Evolutionary conservation across 1,140 invertebrate genomes (phyloP).

Genomic region (Venustaconcha ellipsiformis): DNA sequence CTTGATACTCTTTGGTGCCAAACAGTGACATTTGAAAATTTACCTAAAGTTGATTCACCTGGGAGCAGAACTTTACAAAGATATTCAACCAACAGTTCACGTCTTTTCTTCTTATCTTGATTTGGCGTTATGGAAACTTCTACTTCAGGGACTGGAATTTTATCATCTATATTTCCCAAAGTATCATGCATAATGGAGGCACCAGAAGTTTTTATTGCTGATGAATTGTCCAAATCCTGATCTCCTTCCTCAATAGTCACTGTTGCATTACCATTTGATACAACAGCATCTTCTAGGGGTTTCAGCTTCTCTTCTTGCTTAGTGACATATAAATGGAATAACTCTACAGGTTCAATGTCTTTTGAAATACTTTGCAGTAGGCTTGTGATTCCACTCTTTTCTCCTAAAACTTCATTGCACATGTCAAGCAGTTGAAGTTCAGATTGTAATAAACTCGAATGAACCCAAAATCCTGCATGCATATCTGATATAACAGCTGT

Average conservation of each 20-base stretch:
- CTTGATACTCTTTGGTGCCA: not conserved
- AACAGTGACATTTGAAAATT: not conserved
- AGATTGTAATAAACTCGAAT: not conserved
- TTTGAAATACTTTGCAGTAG: not conserved
- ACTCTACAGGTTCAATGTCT: too few relatives aligned
- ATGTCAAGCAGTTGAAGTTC: constrained; percentile 5
- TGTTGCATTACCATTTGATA: not conserved
- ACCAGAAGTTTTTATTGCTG: not conserved
- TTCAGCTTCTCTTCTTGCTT: too few relatives aligned
- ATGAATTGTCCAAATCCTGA: not conserved
- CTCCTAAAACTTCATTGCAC: constrained; percentile 2
- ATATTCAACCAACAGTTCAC: not conserved
- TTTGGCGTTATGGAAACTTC: not conserved
- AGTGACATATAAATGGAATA: too few relatives aligned
- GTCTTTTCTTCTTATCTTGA: not conserved
- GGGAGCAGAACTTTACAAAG: constrained; percentile 7
- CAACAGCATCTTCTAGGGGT: too few relatives aligned
- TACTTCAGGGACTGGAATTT: not conserved
- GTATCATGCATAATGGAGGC: not conserved
- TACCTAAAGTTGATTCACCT: not conserved
- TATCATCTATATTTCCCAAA: not conserved
- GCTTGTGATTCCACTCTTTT: not conserved
- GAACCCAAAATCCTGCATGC: constrained; percentile 9
- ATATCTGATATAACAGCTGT: not conserved
- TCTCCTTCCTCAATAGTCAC: not conserved